Evolutionary conservation across 2,888 invertebrate species (phyloP).

Genomic region (Eilema griseolum): DNA sequence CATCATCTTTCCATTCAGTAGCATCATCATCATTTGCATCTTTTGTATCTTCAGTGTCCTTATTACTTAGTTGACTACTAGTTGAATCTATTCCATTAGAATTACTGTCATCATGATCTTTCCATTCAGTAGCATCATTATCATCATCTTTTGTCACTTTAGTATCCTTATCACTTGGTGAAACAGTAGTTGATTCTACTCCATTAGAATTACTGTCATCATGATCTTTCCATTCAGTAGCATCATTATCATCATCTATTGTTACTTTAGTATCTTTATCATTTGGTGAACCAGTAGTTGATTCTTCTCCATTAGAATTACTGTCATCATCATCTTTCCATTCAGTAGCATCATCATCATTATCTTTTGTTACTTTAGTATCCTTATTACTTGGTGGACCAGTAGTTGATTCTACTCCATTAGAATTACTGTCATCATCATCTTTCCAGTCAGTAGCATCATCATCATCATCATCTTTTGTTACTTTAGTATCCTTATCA

Average conservation of each 20-base stretch:
- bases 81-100: too few relatives aligned
- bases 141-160: background rate
- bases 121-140: too few relatives aligned
- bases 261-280: too few relatives aligned
- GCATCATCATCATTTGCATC: background rate
- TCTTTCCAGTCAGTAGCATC: too few relatives aligned
- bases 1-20: too few relatives aligned
- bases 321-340: background rate
- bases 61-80: background rate
- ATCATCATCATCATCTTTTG: too few relatives aligned
- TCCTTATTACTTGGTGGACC: background rate
- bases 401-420: too few relatives aligned
- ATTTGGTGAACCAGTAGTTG: background rate
- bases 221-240: background rate
- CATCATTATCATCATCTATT: too few relatives aligned
- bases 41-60: background rate
- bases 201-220: background rate
- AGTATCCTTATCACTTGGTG: background rate
- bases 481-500: background rate
- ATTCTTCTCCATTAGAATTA: background rate
- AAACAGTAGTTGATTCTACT: background rate
- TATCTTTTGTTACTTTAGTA: background rate
- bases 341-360: background rate
- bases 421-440: background rate
- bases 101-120: too few relatives aligned